Percentiles rank a stretch among this genome's conserved stretches.
Evolutionary conservation across 2,888 invertebrate genomes (phyloP).

Genomic region (Onchidella celtica): DNA sequence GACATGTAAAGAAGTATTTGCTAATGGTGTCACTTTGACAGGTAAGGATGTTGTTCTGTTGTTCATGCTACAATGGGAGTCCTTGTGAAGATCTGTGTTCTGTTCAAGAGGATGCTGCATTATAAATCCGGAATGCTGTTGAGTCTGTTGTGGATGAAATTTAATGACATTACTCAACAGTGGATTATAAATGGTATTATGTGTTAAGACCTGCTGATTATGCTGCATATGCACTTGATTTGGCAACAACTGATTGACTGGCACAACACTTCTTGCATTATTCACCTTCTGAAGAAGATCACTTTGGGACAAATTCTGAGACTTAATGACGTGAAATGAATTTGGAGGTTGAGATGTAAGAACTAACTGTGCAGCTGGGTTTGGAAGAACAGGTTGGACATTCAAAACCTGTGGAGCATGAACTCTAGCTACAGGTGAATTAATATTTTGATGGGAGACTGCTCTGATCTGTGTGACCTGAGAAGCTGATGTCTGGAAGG

Average conservation of each 20-base stretch:
- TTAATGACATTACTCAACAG: not conserved
- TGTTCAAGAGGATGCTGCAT: conserved; percentile 18
- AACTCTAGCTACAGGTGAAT: not conserved
- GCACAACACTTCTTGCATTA: too few species aligned
- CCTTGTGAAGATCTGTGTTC: not conserved
- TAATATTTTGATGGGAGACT: too few species aligned
- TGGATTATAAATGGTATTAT: conserved; percentile 5
- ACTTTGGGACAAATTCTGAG: too few species aligned
- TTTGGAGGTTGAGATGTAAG: too few species aligned
- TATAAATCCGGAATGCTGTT: conserved; percentile 4
- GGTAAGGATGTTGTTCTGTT: too few species aligned
- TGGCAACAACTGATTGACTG: not conserved
- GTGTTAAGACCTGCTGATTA: not conserved
- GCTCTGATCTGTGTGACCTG: not conserved
- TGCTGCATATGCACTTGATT: not conserved
- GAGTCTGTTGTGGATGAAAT: not conserved
- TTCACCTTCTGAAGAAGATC: too few species aligned
- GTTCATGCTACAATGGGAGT: too few species aligned
- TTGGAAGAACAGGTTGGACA: not conserved
- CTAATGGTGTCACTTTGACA: too few species aligned
- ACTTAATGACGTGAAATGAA: too few species aligned
- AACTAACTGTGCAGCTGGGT: too few species aligned
- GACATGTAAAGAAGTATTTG: too few species aligned
- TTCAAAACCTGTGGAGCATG: not conserved
- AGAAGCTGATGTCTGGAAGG: not conserved